Evolutionary conservation across 2,113 vertebrate species (phyloP).

Genomic region (Antigone vipio): DNA sequence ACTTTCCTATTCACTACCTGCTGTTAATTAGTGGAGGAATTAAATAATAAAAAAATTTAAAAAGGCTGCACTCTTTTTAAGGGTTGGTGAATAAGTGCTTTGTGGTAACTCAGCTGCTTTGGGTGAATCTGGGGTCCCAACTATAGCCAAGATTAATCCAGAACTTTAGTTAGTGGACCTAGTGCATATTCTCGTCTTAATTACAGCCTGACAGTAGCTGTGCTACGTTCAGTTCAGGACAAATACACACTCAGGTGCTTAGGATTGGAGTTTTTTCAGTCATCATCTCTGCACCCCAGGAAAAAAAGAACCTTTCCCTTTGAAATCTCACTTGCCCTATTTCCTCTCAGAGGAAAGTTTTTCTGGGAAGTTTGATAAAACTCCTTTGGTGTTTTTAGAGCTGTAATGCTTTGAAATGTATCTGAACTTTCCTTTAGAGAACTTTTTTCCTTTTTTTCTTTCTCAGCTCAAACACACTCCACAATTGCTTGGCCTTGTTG

Average conservation of each 20-base stretch:
- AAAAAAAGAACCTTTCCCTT: neutral
- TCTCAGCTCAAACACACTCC: neutral
- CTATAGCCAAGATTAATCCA: slow-evolving; percentile 64
- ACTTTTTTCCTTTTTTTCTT: neutral
- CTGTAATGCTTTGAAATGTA: slow-evolving; percentile 15
- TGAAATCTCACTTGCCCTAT: slow-evolving; percentile 55
- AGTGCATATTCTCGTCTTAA: slow-evolving; percentile 55
- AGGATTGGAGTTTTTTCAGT: neutral
- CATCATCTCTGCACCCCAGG: neutral
- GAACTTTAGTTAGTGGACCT: slow-evolving; percentile 52
- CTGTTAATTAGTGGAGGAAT: slow-evolving; percentile 70
- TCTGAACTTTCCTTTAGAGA: slow-evolving; percentile 22
- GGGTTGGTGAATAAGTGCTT: neutral
- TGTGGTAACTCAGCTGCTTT: neutral
- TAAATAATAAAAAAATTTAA: neutral
- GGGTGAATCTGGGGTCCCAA: slow-evolving; percentile 4
- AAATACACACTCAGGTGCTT: neutral
- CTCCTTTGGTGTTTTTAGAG: slow-evolving; percentile 47
- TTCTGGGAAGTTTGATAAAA: slow-evolving; percentile 30
- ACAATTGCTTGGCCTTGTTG: slow-evolving; percentile 18
- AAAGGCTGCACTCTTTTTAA: neutral
- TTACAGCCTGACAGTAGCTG: neutral
- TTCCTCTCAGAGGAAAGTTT: slow-evolving; percentile 46
- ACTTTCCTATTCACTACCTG: slow-evolving; percentile 65
- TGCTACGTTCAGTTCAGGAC: neutral